phyloP scores from a whole-genome alignment of 2,888 invertebrate species.

The Parascotia fuliginaria region DNA sequence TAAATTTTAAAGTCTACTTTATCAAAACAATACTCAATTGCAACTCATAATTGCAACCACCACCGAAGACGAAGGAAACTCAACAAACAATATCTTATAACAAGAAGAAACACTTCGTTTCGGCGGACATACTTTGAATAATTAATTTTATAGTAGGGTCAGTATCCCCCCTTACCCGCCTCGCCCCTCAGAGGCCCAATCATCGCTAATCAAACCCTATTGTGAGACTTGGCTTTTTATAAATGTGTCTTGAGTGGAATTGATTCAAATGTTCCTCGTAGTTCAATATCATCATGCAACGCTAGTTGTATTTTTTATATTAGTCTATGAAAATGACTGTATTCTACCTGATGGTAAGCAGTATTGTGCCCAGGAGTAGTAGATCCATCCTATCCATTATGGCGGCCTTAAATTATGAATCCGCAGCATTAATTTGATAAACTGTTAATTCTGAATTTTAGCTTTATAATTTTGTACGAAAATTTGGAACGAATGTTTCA shows the following conservation, averaged over 20 bases:
- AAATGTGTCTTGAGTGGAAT: constrained; percentile 39
- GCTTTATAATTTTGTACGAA: too few relatives aligned
- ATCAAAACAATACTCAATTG: too few relatives aligned
- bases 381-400: too few relatives aligned
- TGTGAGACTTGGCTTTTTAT: constrained; percentile 61
- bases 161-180: constrained; percentile 47
- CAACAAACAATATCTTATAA: constrained; percentile 63
- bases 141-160: constrained; percentile 78
- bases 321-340: too few relatives aligned
- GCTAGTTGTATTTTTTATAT: too few relatives aligned
- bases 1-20: too few relatives aligned
- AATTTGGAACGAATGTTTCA: too few relatives aligned
- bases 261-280: constrained; percentile 14
- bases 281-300: neutral
- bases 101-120: constrained; percentile 52
- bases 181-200: constrained; percentile 48
- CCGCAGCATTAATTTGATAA: too few relatives aligned
- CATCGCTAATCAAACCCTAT: constrained; percentile 77
- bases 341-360: too few relatives aligned
- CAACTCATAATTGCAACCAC: constrained; percentile 14
- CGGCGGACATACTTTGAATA: constrained; percentile 76
- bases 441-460: too few relatives aligned
- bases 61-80: constrained; percentile 22
- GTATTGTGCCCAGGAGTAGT: too few relatives aligned
- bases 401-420: too few relatives aligned